A percentile compares a stretch with the other conserved stretches of the same genome.
Evolutionary conservation across 2,888 invertebrate genomes (phyloP).

Genomic region (Gortyna flavago): DNA sequence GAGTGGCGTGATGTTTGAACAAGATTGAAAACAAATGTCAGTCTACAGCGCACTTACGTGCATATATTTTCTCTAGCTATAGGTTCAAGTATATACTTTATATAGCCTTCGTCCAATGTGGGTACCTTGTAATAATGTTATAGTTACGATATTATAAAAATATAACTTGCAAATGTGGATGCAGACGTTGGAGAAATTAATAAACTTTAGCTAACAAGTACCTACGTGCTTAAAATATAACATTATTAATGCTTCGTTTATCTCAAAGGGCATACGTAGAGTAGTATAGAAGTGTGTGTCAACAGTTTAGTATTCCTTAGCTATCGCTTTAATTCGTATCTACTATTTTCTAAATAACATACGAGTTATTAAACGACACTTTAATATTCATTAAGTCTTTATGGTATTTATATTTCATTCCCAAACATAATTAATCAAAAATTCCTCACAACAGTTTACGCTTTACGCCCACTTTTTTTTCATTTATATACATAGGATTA

Average conservation of each 20-base stretch:
- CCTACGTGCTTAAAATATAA: slow-evolving; percentile 3
- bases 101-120: not conserved
- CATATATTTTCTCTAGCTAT: too few species aligned
- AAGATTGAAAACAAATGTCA: not conserved
- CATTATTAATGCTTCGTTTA: not conserved
- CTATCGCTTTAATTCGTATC: not conserved
- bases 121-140: not conserved
- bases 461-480: slow-evolving; percentile 1
- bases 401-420: not conserved
- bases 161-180: slow-evolving; percentile 10
- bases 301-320: not conserved
- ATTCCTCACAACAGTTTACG: not conserved
- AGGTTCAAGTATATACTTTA: too few species aligned
- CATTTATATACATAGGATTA: not conserved
- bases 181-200: not conserved
- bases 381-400: not conserved
- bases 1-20: not conserved
- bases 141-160: too few species aligned
- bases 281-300: not conserved
- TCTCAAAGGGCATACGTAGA: not conserved
- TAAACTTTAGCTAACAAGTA: not conserved
- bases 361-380: not conserved
- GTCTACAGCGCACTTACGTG: too few species aligned
- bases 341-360: not conserved
- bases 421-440: not conserved